Evolutionary conservation across 2,797 vertebrate species (phyloP).

Genomic region (Danio albolineatus): DNA sequence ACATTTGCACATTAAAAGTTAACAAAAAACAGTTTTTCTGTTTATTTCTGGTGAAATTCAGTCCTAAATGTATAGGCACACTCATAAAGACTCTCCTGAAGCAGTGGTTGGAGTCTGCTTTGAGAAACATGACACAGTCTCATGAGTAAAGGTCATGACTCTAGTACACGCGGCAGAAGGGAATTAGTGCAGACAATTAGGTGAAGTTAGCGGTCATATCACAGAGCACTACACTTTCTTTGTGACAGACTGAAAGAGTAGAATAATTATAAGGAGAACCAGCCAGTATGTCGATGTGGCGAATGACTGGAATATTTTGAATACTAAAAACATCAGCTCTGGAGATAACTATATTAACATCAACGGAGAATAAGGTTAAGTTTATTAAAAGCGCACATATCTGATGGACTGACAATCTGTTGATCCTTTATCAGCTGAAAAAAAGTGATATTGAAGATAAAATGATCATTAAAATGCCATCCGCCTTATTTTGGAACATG

Average conservation of each 20-base stretch:
- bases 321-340: no score
- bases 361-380: no score
- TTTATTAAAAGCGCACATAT: no score
- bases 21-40: not conserved
- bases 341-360: no score
- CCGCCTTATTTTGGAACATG: no score
- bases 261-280: slow-evolving; percentile 61
- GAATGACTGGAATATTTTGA: not conserved
- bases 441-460: no score
- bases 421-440: no score
- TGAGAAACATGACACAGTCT: slow-evolving; percentile 77
- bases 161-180: slow-evolving; percentile 58
- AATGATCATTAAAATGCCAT: no score
- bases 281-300: not conserved
- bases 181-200: slow-evolving; percentile 77
- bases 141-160: slow-evolving; percentile 84
- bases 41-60: not conserved
- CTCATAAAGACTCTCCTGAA: slow-evolving; percentile 24
- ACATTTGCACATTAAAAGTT: not conserved
- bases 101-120: slow-evolving; percentile 35
- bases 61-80: not conserved
- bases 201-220: slow-evolving; percentile 74
- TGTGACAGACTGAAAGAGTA: slow-evolving; percentile 70
- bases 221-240: slow-evolving; percentile 68
- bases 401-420: no score